Evolutionary conservation across 2,888 invertebrate genomes (phyloP).

Genomic region (Pristionchus japonicus): DNA sequence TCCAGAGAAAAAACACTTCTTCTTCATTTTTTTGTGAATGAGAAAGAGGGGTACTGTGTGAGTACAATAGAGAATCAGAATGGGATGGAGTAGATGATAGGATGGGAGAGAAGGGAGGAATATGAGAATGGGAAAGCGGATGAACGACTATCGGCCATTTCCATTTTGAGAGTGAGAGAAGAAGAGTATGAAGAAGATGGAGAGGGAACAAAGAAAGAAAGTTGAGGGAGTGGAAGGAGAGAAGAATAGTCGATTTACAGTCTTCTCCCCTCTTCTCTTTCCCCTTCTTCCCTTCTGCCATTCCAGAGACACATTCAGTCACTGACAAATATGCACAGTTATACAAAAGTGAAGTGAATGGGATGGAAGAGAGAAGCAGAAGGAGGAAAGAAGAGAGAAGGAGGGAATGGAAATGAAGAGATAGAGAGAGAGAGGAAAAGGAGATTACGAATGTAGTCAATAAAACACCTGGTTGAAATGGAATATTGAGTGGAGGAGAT

Average conservation of each 20-base stretch:
- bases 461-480: conserved; percentile 21
- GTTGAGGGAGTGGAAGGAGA: background rate
- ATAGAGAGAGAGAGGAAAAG: conserved; percentile 20
- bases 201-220: background rate
- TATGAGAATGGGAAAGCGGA: conserved; percentile 2
- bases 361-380: conserved; percentile 11
- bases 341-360: conserved; percentile 15
- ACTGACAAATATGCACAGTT: conserved; percentile 14
- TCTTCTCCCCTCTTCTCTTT: background rate
- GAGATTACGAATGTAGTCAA: background rate
- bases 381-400: background rate
- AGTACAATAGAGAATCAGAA: background rate
- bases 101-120: background rate
- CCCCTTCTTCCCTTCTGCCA: background rate
- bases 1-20: too few relatives aligned
- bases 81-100: background rate
- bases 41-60: background rate
- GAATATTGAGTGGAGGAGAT: background rate
- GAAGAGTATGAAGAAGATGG: background rate
- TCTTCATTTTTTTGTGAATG: too few relatives aligned
- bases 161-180: background rate
- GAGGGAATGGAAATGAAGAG: background rate
- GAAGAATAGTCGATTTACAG: background rate
- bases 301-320: background rate
- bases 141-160: background rate